Conservation (phyloP, 2,113 vertebrate genomes). For the Tachuris rubrigastra region DNA sequence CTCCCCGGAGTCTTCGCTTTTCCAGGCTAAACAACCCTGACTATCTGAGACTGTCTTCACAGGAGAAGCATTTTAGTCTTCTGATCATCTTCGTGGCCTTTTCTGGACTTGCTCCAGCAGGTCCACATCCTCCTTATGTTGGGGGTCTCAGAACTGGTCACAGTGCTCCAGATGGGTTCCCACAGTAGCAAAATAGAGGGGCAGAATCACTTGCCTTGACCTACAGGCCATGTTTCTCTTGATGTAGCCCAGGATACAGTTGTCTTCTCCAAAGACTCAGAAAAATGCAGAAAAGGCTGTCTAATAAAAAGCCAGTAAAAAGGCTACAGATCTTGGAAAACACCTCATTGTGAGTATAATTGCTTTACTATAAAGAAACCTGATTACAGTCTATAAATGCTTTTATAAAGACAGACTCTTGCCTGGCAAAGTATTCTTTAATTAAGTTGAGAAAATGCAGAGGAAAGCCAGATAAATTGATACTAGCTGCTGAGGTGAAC, state of each 20-base stretch:
- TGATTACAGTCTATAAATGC: not conserved
- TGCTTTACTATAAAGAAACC: not conserved
- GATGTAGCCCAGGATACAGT: not conserved
- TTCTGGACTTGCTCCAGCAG: not conserved
- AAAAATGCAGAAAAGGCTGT: not conserved
- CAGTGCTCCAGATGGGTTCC: not conserved
- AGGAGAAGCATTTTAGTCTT: not conserved
- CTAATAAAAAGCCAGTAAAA: not conserved
- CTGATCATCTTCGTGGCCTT: not conserved
- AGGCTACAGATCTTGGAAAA: not conserved
- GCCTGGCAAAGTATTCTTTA: not conserved
- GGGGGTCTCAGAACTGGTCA: not conserved
- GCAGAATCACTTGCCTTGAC: not conserved
- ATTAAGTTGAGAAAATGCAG: not conserved
- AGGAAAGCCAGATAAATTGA: not conserved
- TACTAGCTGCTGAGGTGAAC: not conserved
- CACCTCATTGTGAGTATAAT: not conserved
- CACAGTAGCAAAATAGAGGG: not conserved
- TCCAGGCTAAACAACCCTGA: not conserved
- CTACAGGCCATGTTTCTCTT: not conserved
- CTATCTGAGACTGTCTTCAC: not conserved
- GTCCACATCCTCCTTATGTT: not conserved
- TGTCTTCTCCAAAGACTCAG: not conserved
- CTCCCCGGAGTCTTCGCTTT: not conserved
- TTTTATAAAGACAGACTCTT: not conserved